Evolutionary conservation across 2,113 vertebrate genomes (phyloP).

Genomic region (Chaetodon trifascialis): DNA sequence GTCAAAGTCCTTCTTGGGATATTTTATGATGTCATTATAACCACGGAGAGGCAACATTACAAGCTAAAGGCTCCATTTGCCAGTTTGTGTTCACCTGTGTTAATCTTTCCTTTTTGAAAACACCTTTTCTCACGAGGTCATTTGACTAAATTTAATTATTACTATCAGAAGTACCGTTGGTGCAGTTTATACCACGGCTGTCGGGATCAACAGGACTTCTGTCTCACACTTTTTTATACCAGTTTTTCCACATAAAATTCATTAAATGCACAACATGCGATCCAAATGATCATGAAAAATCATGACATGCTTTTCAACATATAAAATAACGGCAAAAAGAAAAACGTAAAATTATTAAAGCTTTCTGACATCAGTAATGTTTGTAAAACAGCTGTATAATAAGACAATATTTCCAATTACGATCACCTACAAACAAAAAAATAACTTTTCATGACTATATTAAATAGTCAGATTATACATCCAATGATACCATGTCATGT

Average conservation of each 20-base stretch:
- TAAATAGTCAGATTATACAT: neutral
- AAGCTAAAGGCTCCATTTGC: neutral
- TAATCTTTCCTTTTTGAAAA: neutral
- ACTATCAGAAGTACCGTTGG: neutral
- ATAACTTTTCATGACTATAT: neutral
- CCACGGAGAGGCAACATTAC: conserved; percentile 2
- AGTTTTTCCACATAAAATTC: neutral
- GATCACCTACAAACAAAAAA: neutral
- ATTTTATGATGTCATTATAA: conserved; percentile 61
- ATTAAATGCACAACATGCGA: neutral
- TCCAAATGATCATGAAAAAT: neutral
- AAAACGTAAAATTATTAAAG: neutral
- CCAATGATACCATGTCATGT: neutral
- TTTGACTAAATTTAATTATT: neutral
- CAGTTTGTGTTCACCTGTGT: neutral
- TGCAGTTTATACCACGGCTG: neutral
- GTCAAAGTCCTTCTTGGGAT: conserved; percentile 64
- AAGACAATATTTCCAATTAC: neutral
- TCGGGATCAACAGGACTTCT: neutral
- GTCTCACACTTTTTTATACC: neutral
- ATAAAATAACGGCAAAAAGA: neutral
- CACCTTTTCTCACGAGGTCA: neutral
- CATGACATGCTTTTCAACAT: neutral
- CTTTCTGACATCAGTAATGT: conserved; percentile 4
- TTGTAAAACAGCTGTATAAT: neutral